Percentiles rank a stretch among this genome's conserved stretches.
Conservation (phyloP, 2,797 vertebrate genomes). For the Enoplosus armatus region DNA sequence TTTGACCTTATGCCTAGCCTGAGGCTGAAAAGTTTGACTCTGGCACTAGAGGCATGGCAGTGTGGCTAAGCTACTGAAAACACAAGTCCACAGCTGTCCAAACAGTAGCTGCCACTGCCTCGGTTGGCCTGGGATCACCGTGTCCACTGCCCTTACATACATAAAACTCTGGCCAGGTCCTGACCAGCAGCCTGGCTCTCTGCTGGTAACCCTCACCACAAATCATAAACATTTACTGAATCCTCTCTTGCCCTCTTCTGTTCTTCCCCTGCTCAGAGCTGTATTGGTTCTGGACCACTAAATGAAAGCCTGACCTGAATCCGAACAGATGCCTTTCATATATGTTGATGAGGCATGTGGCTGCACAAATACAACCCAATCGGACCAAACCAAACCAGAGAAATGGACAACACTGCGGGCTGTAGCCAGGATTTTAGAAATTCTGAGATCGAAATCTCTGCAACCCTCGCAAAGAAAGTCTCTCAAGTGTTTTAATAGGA, state of each 20-base stretch:
- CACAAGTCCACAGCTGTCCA: slow-evolving; percentile 78
- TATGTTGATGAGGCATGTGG: background rate
- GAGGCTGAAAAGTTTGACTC: slow-evolving; percentile 46
- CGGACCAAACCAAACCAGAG: slow-evolving; percentile 11
- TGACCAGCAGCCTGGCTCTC: slow-evolving; percentile 42
- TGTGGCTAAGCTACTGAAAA: slow-evolving; percentile 69
- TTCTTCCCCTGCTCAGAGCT: slow-evolving; percentile 4
- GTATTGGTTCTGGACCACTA: slow-evolving; percentile 34
- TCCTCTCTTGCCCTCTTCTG: slow-evolving; percentile 17
- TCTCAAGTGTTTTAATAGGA: background rate
- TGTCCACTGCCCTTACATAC: slow-evolving; percentile 34
- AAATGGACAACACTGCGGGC: background rate
- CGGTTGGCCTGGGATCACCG: slow-evolving; percentile 32
- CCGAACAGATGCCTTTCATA: background rate
- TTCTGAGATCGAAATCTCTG: background rate
- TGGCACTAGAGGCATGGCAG: slow-evolving; percentile 50
- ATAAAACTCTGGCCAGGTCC: slow-evolving; percentile 46
- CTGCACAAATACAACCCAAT: slow-evolving; percentile 8
- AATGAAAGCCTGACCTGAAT: slow-evolving; percentile 17
- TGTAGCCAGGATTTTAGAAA: background rate
- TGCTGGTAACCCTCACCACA: slow-evolving; percentile 7
- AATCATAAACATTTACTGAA: slow-evolving; percentile 46
- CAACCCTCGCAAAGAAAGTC: background rate
- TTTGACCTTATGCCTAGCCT: slow-evolving; percentile 21
- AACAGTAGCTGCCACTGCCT: slow-evolving; percentile 68